Evolutionary conservation across 2,797 vertebrate genomes (phyloP).

Genomic region (Epinephelus coioides): DNA sequence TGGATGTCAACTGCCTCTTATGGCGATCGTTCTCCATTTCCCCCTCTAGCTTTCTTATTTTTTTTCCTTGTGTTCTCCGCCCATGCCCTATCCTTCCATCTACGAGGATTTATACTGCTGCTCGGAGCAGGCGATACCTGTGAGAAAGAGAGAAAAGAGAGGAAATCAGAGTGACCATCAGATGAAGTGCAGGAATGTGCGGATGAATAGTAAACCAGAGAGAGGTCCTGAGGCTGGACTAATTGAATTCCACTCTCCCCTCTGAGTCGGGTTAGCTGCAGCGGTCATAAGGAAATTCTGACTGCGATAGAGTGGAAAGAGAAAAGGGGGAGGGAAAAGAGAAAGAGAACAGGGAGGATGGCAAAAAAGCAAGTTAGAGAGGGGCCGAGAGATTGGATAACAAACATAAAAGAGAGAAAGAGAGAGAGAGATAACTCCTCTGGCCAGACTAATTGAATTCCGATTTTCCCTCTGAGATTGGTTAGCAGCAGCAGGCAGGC

Average conservation of each 20-base stretch:
- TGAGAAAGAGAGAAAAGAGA: constrained; percentile 8
- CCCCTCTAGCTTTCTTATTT: constrained; percentile 38
- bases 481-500: constrained; percentile 76
- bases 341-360: constrained; percentile 5
- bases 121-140: constrained; percentile 41
- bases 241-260: constrained; percentile 68
- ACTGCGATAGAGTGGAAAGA: constrained; percentile 20
- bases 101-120: constrained; percentile 65
- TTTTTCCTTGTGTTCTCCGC: constrained; percentile 6
- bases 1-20: constrained; percentile 68
- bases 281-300: constrained; percentile 51
- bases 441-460: constrained; percentile 83
- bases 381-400: constrained; percentile 64
- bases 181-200: constrained; percentile 49
- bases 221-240: constrained; percentile 54
- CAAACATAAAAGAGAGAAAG: constrained; percentile 54
- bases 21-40: constrained; percentile 55
- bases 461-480: constrained; percentile 80
- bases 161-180: constrained; percentile 59
- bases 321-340: not conserved
- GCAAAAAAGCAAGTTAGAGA: constrained; percentile 47
- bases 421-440: constrained; percentile 51
- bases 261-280: constrained; percentile 37
- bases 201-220: constrained; percentile 69
- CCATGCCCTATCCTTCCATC: constrained; percentile 53